A percentile compares a stretch with the other conserved stretches of the same genome.
Conservation (phyloP, 2,797 vertebrate species). For the Alca torda region DNA sequence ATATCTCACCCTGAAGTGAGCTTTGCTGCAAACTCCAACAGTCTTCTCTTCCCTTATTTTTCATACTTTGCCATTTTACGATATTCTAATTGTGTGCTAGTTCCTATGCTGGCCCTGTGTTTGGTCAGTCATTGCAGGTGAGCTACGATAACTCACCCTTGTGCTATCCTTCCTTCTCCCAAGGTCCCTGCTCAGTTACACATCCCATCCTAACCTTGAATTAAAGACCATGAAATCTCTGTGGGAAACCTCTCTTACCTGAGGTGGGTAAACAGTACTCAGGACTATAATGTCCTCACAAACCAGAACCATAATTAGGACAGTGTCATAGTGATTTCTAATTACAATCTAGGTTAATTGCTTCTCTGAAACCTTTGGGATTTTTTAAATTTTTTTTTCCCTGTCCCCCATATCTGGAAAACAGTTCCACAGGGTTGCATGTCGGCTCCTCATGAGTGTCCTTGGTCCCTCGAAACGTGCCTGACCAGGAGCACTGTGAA, state of each 20-base stretch:
- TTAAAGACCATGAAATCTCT: not conserved
- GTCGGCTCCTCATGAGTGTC: not conserved
- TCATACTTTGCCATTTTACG: not conserved
- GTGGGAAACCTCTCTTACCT: not conserved
- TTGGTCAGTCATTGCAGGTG: fast-evolving
- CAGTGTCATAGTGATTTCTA: not conserved
- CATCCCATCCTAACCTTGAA: not conserved
- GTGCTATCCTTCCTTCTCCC: not conserved
- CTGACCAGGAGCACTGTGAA: not conserved
- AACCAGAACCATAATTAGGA: not conserved
- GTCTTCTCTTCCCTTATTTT: not conserved
- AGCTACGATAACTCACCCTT: not conserved
- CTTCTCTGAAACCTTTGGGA: not conserved
- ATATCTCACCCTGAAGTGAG: not conserved
- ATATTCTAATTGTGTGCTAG: not conserved
- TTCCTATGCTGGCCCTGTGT: not conserved
- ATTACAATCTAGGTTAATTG: not conserved
- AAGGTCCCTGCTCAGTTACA: not conserved
- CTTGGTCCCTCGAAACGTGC: not conserved
- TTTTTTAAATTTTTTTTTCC: not conserved
- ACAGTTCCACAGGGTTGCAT: not conserved
- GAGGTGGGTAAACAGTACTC: not conserved
- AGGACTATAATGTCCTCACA: not conserved
- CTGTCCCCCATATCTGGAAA: not conserved
- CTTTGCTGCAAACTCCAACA: not conserved